A percentile compares a stretch with the other conserved stretches of the same genome.
phyloP scores from a whole-genome alignment of 1,140 invertebrate genomes.

The Muscidifurax raptorellus region DNA sequence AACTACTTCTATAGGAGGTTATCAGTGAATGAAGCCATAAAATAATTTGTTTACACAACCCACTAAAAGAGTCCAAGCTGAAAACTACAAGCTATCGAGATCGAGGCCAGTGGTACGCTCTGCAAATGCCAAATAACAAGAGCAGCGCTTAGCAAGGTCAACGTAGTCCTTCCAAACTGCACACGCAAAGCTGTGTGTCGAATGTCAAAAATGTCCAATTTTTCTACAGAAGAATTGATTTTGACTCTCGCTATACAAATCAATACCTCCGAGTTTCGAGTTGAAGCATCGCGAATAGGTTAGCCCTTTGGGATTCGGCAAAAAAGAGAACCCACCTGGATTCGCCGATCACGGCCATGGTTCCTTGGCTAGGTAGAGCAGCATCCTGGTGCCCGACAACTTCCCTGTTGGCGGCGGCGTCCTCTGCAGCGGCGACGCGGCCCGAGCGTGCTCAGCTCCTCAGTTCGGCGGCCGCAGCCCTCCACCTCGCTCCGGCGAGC shows the following conservation, averaged over 20 bases:
- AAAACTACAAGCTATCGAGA: not conserved
- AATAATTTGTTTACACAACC: not conserved
- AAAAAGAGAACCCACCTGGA: conserved; percentile 56
- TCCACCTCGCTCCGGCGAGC: conserved; percentile 36
- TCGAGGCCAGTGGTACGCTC: not conserved
- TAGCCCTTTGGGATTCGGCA: not conserved
- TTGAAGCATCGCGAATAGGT: not conserved
- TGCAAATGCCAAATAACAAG: conserved; percentile 17
- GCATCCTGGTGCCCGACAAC: conserved; percentile 62
- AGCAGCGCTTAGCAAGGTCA: conserved; percentile 9
- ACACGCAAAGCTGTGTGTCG: not conserved
- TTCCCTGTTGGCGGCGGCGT: conserved; percentile 55
- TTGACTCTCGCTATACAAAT: not conserved
- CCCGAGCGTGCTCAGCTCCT: conserved; percentile 45
- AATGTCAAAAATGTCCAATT: not conserved
- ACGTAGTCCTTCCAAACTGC: not conserved
- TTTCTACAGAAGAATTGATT: not conserved
- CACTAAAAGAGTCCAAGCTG: not conserved
- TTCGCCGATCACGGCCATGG: conserved; percentile 73
- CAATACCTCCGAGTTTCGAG: not conserved
- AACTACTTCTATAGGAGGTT: not conserved
- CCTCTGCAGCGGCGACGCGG: conserved; percentile 52
- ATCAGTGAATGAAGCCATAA: not conserved
- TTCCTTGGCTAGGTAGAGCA: conserved; percentile 62
- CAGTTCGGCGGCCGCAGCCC: not conserved